Evolutionary conservation across 1,140 invertebrate species (phyloP), one percentile per base, ranked within the genome.

Genomic region (Conus betulinus): DNA sequence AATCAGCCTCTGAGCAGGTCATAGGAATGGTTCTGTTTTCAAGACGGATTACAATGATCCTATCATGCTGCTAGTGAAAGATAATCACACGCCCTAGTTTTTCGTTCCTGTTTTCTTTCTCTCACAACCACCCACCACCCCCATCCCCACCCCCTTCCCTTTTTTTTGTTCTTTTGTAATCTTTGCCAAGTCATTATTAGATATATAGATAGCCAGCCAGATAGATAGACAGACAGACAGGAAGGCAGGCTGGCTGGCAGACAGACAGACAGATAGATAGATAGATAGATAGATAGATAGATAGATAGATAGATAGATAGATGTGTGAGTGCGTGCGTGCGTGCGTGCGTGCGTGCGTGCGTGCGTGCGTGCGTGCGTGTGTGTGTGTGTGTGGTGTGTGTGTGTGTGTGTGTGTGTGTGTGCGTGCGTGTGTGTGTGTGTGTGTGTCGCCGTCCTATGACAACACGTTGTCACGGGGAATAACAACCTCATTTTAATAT

Each of bases 401-500:
- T 82, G 39, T 52, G 79, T 82, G 79, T 82, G 79, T 51, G 79
- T 52, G 5, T 52, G 79, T 55, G 39, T 82, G 79, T 82, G 79
- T 82, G 79, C 5, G 79, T 52, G 79, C 53, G 27, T 27, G 76
- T 79, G n/a, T 51, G n/a, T 27, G 39, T 39, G 39, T 39, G 39
- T 39, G 39, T 39, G 39, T 39, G 39, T 39, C 39, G 39, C 39
- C 39, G 39, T n/a, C 15, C n/a, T 79, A n/a, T 13, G 76, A 3
- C n/a, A 79, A 39, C 39, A 39, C 39, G 39, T 39, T 39, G 39
- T 39, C 39, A 39, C 39, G 39, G 3, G 39, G 39, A 39, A 39
- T 39, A 39, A 39, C 39, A 39, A 39, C 39, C 76, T 79, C 25
- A 13, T 79, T 25, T 79, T 13, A 79, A 27, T 5, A 13, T 79